Percentiles rank a stretch among this genome's conserved stretches.
phyloP scores from a whole-genome alignment of 2,797 vertebrate genomes.

The Xenentodon cancila region DNA sequence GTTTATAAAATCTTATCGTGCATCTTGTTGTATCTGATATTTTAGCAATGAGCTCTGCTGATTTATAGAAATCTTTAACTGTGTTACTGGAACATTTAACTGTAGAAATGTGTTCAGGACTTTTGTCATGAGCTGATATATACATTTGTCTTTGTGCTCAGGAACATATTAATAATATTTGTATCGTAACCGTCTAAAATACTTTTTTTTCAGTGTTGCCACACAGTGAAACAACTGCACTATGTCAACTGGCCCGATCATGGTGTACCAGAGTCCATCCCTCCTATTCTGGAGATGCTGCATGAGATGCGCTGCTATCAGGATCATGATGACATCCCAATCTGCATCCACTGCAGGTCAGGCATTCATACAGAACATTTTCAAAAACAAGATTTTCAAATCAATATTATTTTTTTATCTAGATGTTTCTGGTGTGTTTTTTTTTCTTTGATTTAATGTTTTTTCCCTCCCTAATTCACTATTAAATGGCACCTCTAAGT shows the following conservation, averaged over 20 bases:
- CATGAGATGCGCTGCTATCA: constrained; percentile 88
- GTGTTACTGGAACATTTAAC: background rate
- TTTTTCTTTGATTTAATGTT: too few species aligned
- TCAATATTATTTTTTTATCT: background rate
- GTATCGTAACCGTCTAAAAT: background rate
- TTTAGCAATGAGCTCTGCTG: background rate
- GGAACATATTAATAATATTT: background rate
- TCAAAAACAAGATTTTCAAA: background rate
- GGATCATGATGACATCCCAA: constrained; percentile 82
- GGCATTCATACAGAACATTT: constrained; percentile 1
- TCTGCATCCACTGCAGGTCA: constrained; percentile 98
- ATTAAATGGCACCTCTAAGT: too few species aligned
- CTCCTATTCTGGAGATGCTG: constrained; percentile 91
- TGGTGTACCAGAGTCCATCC: constrained; percentile 89
- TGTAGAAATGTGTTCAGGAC: accelerated
- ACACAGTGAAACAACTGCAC: constrained; percentile 91
- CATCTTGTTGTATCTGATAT: background rate
- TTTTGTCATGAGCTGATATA: background rate
- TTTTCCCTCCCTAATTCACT: too few species aligned
- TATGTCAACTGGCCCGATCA: constrained; percentile 97
- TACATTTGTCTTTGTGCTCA: too few species aligned
- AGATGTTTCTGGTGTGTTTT: background rate
- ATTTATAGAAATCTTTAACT: background rate
- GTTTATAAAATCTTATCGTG: background rate
- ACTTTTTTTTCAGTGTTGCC: constrained; percentile 78